phyloP scores from a whole-genome alignment of 2,113 vertebrate genomes.

The Empidonax traillii region DNA sequence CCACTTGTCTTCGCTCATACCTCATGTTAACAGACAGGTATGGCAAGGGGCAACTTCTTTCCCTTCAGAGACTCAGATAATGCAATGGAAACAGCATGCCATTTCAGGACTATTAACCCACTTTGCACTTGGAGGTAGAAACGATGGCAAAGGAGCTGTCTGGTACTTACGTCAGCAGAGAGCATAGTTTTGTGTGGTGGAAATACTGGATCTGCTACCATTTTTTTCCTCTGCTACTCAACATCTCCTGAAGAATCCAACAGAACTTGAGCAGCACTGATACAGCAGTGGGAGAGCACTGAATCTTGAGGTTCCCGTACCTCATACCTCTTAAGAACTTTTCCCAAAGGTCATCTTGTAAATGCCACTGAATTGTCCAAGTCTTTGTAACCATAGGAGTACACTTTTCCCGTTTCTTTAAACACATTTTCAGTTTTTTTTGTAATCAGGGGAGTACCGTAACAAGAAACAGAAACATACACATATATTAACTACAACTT shows the following conservation, averaged over 20 bases:
- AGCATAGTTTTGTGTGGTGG: not conserved
- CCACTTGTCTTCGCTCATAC: rapidly evolving
- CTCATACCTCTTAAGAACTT: not conserved
- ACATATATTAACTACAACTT: not conserved
- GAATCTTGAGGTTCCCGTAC: not conserved
- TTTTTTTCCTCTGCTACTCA: not conserved
- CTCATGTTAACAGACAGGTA: not conserved
- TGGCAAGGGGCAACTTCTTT: not conserved
- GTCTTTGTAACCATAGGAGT: not conserved
- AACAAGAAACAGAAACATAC: not conserved
- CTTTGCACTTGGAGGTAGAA: not conserved
- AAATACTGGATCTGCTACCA: not conserved
- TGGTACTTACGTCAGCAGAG: not conserved
- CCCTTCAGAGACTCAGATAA: not conserved
- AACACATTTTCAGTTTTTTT: not conserved
- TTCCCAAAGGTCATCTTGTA: not conserved
- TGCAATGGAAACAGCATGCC: not conserved
- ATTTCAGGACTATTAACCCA: not conserved
- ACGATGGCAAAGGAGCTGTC: not conserved
- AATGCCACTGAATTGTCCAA: not conserved
- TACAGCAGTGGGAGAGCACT: not conserved
- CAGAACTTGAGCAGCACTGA: not conserved
- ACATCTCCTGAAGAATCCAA: not conserved
- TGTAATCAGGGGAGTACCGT: not conserved
- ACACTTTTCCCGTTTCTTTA: not conserved